Conservation (phyloP, 2,113 vertebrate species). For the Pelusios castaneus region DNA sequence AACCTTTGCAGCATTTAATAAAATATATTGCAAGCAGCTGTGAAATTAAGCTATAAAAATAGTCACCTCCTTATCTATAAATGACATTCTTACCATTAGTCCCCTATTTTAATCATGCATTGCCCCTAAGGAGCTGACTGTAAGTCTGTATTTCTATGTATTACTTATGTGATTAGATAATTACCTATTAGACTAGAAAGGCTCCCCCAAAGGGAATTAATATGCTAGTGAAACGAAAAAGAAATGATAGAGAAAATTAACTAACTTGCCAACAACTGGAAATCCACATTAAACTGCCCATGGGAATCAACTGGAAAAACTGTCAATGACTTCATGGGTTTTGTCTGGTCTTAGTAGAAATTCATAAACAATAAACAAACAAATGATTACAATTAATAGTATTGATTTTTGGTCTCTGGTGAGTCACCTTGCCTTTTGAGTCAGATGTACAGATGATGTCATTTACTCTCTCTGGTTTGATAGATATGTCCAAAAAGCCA, state of each 20-base stretch:
- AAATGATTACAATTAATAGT: background rate
- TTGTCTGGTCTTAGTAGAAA: background rate
- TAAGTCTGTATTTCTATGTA: background rate
- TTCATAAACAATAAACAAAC: background rate
- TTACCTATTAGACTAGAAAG: constrained; percentile 1
- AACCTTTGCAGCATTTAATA: background rate
- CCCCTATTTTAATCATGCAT: background rate
- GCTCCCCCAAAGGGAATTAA: background rate
- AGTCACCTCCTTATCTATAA: background rate
- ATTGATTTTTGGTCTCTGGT: background rate
- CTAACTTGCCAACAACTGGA: background rate
- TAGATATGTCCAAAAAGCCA: rapidly evolving
- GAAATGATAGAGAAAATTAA: background rate
- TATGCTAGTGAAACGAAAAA: constrained; percentile 17
- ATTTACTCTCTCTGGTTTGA: background rate
- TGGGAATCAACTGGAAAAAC: background rate
- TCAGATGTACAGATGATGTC: background rate
- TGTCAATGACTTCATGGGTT: background rate
- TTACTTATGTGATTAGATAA: constrained; percentile 14
- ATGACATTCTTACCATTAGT: background rate
- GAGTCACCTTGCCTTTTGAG: background rate
- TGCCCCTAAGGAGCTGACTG: background rate
- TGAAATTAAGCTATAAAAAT: background rate
- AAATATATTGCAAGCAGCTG: background rate
- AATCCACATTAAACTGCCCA: background rate